These are phyloP conservation scores for mouse (Mus musculus) DNA, from an alignment of 2,113 vertebrate species.

Conservation along the genomic window DNA sequence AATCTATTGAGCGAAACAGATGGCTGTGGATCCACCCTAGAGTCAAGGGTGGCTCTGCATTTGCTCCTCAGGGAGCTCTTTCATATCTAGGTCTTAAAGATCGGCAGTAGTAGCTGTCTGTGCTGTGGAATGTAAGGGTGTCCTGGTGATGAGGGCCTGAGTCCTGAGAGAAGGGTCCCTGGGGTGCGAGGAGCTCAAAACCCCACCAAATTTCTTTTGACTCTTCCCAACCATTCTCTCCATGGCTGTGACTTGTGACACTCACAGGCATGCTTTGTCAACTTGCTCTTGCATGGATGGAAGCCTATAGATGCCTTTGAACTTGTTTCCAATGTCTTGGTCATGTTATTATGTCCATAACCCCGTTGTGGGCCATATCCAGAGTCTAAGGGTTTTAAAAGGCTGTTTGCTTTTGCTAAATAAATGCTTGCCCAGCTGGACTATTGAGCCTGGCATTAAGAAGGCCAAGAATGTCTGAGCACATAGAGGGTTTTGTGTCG, in stretches of 20 bases:
- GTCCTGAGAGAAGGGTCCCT: background rate
- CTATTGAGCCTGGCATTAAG: constrained; percentile 89
- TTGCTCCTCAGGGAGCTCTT: background rate
- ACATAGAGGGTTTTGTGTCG: constrained; percentile 78
- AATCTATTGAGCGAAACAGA: background rate
- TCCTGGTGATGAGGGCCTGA: background rate
- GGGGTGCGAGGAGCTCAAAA: background rate
- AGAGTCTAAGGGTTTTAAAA: constrained; percentile 91
- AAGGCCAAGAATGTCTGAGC: constrained; percentile 88
- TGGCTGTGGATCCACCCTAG: background rate
- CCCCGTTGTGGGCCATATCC: constrained; percentile 73
- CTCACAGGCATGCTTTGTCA: background rate
- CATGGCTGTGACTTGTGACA: background rate
- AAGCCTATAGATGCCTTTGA: constrained; percentile 36
- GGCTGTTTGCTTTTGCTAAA: constrained; percentile 85
- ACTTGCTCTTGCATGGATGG: background rate
- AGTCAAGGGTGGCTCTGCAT: background rate
- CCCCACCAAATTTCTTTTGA: background rate
- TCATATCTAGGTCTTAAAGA: background rate
- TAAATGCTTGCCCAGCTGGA: constrained; percentile 87
- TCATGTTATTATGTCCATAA: constrained; percentile 61
- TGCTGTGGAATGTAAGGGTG: background rate
- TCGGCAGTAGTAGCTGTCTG: fast-evolving
- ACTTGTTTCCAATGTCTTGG: constrained; percentile 65
- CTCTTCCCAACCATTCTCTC: background rate